Evolutionary conservation across 2,113 vertebrate species (phyloP).

Genomic region (Muntiacus reevesi): DNA sequence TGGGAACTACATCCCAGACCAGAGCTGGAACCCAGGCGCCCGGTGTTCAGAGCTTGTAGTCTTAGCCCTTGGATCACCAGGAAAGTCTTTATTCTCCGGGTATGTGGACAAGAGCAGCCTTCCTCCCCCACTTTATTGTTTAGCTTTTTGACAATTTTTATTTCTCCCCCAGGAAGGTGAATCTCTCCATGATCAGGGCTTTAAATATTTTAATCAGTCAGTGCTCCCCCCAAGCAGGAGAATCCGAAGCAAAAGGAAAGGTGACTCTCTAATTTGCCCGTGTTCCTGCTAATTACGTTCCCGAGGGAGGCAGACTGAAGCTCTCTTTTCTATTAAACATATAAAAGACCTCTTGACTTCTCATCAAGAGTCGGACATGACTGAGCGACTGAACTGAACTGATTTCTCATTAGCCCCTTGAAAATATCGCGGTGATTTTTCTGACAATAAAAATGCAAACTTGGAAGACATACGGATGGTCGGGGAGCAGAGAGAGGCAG

Average conservation of each 20-base stretch:
- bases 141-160: not conserved
- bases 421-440: not conserved
- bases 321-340: not conserved
- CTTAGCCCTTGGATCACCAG: not conserved
- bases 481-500: not conserved
- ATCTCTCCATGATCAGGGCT: not conserved
- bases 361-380: too few species aligned
- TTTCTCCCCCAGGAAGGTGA: not conserved
- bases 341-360: not conserved
- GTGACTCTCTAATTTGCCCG: not conserved
- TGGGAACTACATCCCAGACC: not conserved
- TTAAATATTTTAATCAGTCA: not conserved
- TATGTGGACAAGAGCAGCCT: not conserved
- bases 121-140: not conserved
- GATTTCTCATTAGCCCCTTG: not conserved
- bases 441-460: not conserved
- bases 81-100: not conserved
- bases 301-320: not conserved
- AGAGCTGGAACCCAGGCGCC: not conserved
- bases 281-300: not conserved
- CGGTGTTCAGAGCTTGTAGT: not conserved
- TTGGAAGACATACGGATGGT: not conserved
- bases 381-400: too few species aligned
- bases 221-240: not conserved
- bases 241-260: not conserved